Base-by-base conservation (phyloP, 2,888 invertebrate species). In the Linnaemya tessellans region DNA sequence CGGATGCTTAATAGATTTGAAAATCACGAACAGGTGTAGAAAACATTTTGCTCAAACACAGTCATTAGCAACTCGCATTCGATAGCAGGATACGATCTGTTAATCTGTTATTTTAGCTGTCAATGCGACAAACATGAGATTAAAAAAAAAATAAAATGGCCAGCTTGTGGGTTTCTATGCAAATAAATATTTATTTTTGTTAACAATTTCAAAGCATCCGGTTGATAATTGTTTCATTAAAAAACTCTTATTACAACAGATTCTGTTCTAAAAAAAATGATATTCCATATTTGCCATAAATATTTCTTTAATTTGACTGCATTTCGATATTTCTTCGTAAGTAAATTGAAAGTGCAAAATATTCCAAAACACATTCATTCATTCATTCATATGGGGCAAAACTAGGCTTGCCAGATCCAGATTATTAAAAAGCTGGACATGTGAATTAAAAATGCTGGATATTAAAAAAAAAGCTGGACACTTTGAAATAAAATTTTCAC, bases 41-140 rank as follows among this genome's bases (percentile, higher is more conserved):
- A 77, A 41, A 77, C 0, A 64, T 15, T 65, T 65, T 46, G 30
- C 43, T 58, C 11, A 35, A 54, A 43, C 43, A 46, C 43, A 56
- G 54, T 77, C 75, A 77, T 77, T 67, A 77, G 56, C 56, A 20
- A 20, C 30, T 65, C 22, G 35, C 58, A 38, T 46, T 7, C 35
- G 58, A 38, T n/a, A 67, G 67, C 77, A 77, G 77, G 77, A 77
- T 77, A 67, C 67, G 67, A 77, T 79, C 70, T 62, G 20, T 79
- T 43, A 43, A n/a, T 51, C 25, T 68, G 18, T 68, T 49, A 49
- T 11, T 78, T 22, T 41, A 67, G n/a, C 67, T 77, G 67, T 77
- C 77, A 77, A 49, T 67, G 38, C 46, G 18, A 46, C 30, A 67
- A 46, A 56, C 56, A 46, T 46, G 56, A 65, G 65, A 64, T 54